These are phyloP conservation scores for Xylota segnis DNA, from an alignment of 2,888 invertebrate genomes.

Conservation along the genomic window DNA sequence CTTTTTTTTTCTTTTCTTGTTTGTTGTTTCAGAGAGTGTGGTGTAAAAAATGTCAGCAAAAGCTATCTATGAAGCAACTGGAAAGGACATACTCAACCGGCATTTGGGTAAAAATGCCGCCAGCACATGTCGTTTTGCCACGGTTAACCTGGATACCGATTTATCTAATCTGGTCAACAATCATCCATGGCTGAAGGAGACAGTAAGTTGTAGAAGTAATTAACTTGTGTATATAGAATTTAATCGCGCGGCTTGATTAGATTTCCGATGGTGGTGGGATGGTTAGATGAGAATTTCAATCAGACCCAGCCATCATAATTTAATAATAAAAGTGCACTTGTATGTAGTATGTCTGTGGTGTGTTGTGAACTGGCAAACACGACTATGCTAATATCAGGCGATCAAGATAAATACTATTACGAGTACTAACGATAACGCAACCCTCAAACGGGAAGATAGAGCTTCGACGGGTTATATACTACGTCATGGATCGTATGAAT, in stretches of 20 bases:
- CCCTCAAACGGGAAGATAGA: not conserved
- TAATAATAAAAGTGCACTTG: slow-evolving; percentile 28
- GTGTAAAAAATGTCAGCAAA: slow-evolving; percentile 94
- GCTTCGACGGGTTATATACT: slow-evolving; percentile 9
- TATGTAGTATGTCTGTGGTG: slow-evolving; percentile 1
- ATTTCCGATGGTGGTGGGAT: slow-evolving; percentile 1
- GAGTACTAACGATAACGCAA: slow-evolving; percentile 17
- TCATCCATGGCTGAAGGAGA: slow-evolving; percentile 94
- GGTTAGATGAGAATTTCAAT: slow-evolving; percentile 9
- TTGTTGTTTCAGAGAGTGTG: slow-evolving; percentile 62
- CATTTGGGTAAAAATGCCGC: slow-evolving; percentile 89
- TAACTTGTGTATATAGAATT: not conserved
- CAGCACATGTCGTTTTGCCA: slow-evolving; percentile 92
- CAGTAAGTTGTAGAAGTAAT: slow-evolving; percentile 85
- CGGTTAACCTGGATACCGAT: slow-evolving; percentile 90
- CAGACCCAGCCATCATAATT: slow-evolving; percentile 10
- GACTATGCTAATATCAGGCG: slow-evolving; percentile 47
- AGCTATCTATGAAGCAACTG: slow-evolving; percentile 97
- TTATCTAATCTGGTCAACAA: slow-evolving; percentile 91
- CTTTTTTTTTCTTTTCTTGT: slow-evolving; percentile 8
- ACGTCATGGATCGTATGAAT: slow-evolving; percentile 72
- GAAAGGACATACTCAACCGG: slow-evolving; percentile 95
- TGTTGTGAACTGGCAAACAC: slow-evolving; percentile 23
- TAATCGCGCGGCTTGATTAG: slow-evolving; percentile 6
- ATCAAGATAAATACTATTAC: slow-evolving; percentile 35